These are phyloP conservation scores for Pseudois nayaur DNA, from an alignment of 2,113 vertebrate genomes.

Conservation along the genomic window DNA sequence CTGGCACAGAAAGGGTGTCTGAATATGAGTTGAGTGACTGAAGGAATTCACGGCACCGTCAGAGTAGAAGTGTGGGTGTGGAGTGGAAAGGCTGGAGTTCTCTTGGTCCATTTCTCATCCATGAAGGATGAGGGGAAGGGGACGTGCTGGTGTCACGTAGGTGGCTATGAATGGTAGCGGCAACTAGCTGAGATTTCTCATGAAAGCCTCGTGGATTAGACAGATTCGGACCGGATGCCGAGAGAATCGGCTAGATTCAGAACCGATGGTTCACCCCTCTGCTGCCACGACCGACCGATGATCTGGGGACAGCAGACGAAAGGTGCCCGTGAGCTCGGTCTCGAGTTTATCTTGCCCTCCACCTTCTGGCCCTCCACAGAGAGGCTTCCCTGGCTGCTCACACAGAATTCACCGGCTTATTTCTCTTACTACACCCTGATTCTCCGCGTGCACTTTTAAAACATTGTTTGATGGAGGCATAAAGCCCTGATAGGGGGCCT, in stretches of 20 bases:
- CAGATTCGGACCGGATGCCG: neutral
- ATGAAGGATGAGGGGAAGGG: neutral
- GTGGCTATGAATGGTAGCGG: neutral
- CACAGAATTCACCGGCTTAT: neutral
- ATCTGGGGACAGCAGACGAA: fast-evolving
- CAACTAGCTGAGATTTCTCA: neutral
- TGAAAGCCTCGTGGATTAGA: neutral
- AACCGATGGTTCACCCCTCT: neutral
- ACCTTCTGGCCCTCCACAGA: neutral
- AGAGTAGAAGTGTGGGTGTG: neutral
- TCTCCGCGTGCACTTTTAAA: neutral
- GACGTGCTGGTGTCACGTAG: neutral
- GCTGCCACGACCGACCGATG: neutral
- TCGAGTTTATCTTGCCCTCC: too few relatives aligned
- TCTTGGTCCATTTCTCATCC: neutral
- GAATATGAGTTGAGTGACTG: neutral
- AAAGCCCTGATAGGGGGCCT: neutral
- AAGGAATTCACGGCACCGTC: neutral
- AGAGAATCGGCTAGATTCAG: neutral
- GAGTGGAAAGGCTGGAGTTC: neutral
- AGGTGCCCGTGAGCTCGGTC: fast-evolving
- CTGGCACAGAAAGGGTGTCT: neutral
- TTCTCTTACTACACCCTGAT: neutral
- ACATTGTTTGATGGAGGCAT: fast-evolving
- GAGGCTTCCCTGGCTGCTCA: neutral